phyloP scores from a whole-genome alignment of 2,888 invertebrate species.

The Dynastes maya region DNA sequence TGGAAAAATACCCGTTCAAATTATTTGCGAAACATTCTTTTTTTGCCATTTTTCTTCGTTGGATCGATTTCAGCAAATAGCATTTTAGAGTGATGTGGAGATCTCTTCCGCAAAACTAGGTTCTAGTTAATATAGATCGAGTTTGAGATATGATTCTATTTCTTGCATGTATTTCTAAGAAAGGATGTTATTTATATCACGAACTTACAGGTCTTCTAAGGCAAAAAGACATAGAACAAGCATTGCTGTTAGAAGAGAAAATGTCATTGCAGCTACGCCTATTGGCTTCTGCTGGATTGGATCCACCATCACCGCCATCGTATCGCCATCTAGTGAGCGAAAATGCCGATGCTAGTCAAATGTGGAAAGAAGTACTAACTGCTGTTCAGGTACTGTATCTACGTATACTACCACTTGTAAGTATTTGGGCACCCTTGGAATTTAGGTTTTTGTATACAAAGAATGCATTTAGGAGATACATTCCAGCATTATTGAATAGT shows the following conservation, averaged over 20 bases:
- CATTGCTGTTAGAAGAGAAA: constrained; percentile 89
- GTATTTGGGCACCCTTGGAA: no score
- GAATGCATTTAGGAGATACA: no score
- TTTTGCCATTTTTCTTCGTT: no score
- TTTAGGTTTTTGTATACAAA: no score
- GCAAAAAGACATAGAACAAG: constrained; percentile 91
- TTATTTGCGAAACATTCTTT: no score
- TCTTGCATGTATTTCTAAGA: constrained; percentile 1
- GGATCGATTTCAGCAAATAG: no score
- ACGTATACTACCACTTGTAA: no score
- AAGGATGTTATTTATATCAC: no score
- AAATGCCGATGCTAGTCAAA: constrained; percentile 82
- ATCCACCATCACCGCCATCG: constrained; percentile 77
- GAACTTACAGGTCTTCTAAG: constrained; percentile 81
- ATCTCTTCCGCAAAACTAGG: not conserved
- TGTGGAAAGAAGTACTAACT: constrained; percentile 88
- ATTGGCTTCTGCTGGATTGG: constrained; percentile 79
- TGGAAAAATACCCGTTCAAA: no score
- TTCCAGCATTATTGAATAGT: no score
- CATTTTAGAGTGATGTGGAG: no score
- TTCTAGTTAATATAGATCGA: not conserved
- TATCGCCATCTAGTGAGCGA: constrained; percentile 86
- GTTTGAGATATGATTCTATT: not conserved
- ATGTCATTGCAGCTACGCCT: constrained; percentile 87
- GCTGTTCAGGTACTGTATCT: constrained; percentile 77